phyloP scores from a whole-genome alignment of 1,140 invertebrate species.

The Agrypnia vestita region DNA sequence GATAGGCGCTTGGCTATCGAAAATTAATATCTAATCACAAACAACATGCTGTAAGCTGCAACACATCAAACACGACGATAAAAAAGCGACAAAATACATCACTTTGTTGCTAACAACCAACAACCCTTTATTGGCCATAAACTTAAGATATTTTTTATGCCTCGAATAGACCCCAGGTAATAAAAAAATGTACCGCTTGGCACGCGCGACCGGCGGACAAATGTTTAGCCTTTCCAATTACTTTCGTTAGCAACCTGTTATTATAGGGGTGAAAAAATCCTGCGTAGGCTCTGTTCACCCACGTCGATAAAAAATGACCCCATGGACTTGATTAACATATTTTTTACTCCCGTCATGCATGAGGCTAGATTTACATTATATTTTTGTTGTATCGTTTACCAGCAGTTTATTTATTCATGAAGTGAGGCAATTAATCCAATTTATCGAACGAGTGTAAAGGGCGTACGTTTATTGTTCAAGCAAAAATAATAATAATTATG shows the following conservation, averaged over 20 bases:
- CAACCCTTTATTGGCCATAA: slow-evolving; percentile 29
- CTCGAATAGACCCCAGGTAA: neutral
- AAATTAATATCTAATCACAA: neutral
- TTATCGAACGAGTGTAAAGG: neutral
- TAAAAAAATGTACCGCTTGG: slow-evolving; percentile 30
- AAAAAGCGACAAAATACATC: slow-evolving; percentile 12
- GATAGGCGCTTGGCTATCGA: neutral
- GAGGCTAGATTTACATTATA: slow-evolving; percentile 15
- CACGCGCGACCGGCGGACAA: slow-evolving; percentile 34
- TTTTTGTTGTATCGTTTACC: neutral
- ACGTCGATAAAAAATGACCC: slow-evolving; percentile 37
- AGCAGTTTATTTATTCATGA: neutral
- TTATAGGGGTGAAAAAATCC: slow-evolving; percentile 23
- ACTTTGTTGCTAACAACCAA: neutral
- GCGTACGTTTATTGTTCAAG: no score
- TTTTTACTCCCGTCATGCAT: slow-evolving; percentile 23
- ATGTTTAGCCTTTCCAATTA: slow-evolving; percentile 36
- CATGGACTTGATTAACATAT: slow-evolving; percentile 19
- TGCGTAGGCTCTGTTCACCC: slow-evolving; percentile 30
- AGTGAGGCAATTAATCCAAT: slow-evolving; percentile 32
- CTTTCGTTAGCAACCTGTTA: slow-evolving; percentile 43
- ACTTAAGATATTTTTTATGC: slow-evolving; percentile 24
- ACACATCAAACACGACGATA: neutral
- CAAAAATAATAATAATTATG: no score
- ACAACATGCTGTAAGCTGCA: neutral